Evolutionary conservation across 2,888 invertebrate species (phyloP), one percentile per base, ranked within the genome.

Genomic region (Tachystola acroxantha): DNA sequence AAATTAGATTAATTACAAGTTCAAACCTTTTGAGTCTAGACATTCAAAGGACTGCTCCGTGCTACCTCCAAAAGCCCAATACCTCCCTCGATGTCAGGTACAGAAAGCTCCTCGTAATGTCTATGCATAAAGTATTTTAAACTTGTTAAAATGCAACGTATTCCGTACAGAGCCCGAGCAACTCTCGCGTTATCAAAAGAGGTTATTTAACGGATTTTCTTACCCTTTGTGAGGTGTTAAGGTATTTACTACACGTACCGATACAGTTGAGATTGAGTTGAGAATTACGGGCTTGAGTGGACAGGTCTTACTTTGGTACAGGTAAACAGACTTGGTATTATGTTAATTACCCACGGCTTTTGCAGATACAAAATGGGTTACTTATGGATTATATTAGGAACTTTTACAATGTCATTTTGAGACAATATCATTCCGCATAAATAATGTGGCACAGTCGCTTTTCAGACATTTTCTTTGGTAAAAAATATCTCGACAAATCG

Each of bases 71-170:
- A 5, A 11, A 6, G 5, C 7, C 3, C 11, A 27, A 3, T n/a
- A 10, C 3, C 11, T 27, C 7, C 5, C 5, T 11, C 10, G 11
- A 27, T 27, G 33, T 34, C 24, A 30, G 37, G 31, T 35, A 27
- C 38, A 25, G 72, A 71, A 65, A 70, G 68, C 71, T 66, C 43
- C 52, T 50, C 57, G 71, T 81, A 81, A 80, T 78, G 70, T 82
- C 84, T 80, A 82, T 84, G 84, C 82, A 84, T 84, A 85, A 84
- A 84, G 79, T 82, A 84, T 84, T 82, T 77, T 74, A 73, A 82
- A 82, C 77, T 82, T 75, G 82, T 82, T 82, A 75, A 82, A 82
- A 84, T 84, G 80, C 82, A 84, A 78, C 77, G 78, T 74, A 71
- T 74, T 76, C 67, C 46, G 45, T 53, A 52, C 48, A 42, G 40